Conservation (phyloP, 2,888 invertebrate species). For the Ischnura elegans region DNA sequence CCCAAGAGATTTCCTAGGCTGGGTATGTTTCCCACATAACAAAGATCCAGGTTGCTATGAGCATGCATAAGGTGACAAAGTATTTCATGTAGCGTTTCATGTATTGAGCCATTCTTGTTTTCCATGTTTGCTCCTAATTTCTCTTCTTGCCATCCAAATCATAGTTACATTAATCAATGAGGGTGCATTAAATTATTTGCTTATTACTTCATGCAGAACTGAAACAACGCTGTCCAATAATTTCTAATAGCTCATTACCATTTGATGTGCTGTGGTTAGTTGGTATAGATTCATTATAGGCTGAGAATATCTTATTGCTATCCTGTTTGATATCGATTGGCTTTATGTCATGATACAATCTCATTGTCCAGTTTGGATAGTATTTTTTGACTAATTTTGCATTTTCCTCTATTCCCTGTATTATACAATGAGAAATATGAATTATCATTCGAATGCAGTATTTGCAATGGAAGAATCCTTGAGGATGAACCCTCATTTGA, state of each 20-base stretch:
- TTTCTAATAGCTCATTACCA: neutral
- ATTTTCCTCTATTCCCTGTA: constrained; percentile 68
- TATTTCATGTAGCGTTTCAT: neutral
- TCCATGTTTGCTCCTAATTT: neutral
- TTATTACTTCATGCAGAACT: neutral
- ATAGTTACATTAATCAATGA: neutral
- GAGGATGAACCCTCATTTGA: no score
- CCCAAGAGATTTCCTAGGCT: constrained; percentile 52
- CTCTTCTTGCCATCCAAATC: neutral
- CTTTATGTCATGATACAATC: constrained; percentile 53
- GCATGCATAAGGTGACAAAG: neutral
- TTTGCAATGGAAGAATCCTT: no score
- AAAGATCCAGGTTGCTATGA: constrained; percentile 49
- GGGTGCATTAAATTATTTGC: neutral
- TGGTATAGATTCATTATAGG: neutral
- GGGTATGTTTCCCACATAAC: constrained; percentile 58
- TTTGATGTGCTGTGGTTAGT: neutral
- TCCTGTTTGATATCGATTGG: neutral
- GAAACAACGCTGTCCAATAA: neutral
- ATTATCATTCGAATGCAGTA: no score
- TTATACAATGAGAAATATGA: neutral
- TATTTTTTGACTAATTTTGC: constrained; percentile 49
- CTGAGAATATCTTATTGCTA: neutral
- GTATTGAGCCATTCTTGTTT: neutral
- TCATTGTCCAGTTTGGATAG: constrained; percentile 66